Base-by-base conservation (phyloP, 2,888 invertebrate genomes). In the Acleris cristana region DNA sequence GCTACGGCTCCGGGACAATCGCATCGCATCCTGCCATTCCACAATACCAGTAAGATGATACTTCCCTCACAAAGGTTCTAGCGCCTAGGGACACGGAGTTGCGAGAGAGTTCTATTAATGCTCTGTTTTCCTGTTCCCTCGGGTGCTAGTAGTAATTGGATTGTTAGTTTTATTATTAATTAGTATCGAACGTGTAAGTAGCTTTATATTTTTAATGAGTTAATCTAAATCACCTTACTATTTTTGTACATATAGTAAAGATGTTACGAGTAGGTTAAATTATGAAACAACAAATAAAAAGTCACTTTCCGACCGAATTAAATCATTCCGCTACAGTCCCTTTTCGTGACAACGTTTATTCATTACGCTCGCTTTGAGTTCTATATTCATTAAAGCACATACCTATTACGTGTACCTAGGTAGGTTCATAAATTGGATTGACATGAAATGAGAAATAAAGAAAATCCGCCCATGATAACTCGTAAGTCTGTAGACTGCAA, bases 31-130 rank as follows among this genome's bases (percentile, higher is more conserved):
- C 87, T 87, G 88, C 80, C 78, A 76, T 76, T 77, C 78, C 79
- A 91, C 90, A 92, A 91, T 88, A 88, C 81, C 70, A 79, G 92
- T 89, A 91, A 92, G 87, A 79, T 79, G 90, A 92, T 90, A 92
- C 88, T 91, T 90, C 90, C 89, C 81, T 84, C 85, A 89, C 92
- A 89, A 87, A 81, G 84, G 86, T 79, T 82, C 80, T 80, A 83
- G 82, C 75, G 81, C 82, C 85, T 88, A 85, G 82, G 79, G 82
- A 83, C 81, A 77, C 80, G 81, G 82, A 80, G 79, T 81, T 76
- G 73, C 67, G 62, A 51, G 58, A 53, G 19, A 60, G 54, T 58
- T 30, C 59, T 61, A 60, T 66, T 66, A 61, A 66, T 57, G 56
- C 19, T 14, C 49, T 56, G 61, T 57, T 62, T 57, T 57, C 54